A percentile compares a stretch with the other conserved stretches of the same genome.
phyloP scores from a whole-genome alignment of 2,113 vertebrate species.

The Ramphastos sulfuratus region DNA sequence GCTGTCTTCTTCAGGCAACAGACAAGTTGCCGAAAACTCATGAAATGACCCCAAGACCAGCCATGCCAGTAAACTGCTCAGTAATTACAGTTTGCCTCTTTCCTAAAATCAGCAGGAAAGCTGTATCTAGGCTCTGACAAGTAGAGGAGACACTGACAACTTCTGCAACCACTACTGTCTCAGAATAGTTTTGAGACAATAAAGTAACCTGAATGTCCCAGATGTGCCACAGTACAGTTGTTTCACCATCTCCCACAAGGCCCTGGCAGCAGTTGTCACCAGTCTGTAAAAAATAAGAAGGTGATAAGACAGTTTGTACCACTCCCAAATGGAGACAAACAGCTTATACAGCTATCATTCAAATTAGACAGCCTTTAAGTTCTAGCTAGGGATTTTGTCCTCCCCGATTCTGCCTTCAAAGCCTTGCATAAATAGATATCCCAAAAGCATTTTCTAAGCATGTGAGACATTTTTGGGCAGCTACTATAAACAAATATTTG shows the following conservation, averaged over 20 bases:
- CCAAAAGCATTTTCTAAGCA: background rate
- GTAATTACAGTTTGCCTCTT: background rate
- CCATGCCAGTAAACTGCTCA: background rate
- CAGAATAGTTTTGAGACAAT: background rate
- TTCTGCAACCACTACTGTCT: background rate
- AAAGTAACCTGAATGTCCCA: background rate
- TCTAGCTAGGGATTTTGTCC: background rate
- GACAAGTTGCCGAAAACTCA: background rate
- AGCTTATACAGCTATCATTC: background rate
- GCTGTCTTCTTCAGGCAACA: background rate
- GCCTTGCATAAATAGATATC: background rate
- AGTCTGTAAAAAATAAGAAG: background rate
- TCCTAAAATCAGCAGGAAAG: background rate
- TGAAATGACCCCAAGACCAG: background rate
- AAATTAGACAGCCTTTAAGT: background rate
- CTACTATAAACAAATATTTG: background rate
- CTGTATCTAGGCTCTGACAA: background rate
- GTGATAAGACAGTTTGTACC: background rate
- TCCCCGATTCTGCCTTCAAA: background rate
- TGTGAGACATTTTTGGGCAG: background rate
- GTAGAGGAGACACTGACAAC: background rate
- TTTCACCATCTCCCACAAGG: background rate
- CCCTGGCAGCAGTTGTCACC: background rate
- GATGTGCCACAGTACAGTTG: background rate
- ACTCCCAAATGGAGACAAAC: background rate